Conservation (phyloP, 2,797 vertebrate species). For the Muscicapa comitata region DNA sequence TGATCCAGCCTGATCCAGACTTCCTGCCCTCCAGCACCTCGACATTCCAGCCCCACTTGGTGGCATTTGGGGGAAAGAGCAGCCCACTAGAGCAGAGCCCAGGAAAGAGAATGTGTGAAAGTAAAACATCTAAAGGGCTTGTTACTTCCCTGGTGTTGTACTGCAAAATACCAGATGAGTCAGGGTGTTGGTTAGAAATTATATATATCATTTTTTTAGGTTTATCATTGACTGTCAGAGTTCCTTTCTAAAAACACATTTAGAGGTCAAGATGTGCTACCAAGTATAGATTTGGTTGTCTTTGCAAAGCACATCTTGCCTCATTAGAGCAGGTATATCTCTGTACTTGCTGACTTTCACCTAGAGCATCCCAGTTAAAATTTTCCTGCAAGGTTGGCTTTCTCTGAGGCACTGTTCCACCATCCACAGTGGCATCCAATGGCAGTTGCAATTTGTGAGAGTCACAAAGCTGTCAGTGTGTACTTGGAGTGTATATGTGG, state of each 20-base stretch:
- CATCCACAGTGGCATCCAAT: neutral
- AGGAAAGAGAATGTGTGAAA: neutral
- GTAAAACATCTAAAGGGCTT: neutral
- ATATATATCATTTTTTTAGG: rapidly evolving
- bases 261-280: neutral
- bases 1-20: neutral
- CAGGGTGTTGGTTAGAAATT: neutral
- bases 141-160: neutral
- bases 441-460: neutral
- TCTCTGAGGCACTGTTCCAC: neutral
- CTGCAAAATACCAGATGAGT: neutral
- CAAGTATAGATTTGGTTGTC: neutral
- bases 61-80: neutral
- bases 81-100: neutral
- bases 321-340: neutral
- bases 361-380: neutral
- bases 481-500: neutral
- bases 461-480: neutral
- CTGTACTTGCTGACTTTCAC: neutral
- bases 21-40: neutral
- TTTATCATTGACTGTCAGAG: neutral
- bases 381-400: neutral
- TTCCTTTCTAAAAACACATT: neutral
- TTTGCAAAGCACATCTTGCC: neutral
- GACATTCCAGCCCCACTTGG: rapidly evolving